Conservation (phyloP, 2,113 vertebrate species). For the Platycercus adscitus region DNA sequence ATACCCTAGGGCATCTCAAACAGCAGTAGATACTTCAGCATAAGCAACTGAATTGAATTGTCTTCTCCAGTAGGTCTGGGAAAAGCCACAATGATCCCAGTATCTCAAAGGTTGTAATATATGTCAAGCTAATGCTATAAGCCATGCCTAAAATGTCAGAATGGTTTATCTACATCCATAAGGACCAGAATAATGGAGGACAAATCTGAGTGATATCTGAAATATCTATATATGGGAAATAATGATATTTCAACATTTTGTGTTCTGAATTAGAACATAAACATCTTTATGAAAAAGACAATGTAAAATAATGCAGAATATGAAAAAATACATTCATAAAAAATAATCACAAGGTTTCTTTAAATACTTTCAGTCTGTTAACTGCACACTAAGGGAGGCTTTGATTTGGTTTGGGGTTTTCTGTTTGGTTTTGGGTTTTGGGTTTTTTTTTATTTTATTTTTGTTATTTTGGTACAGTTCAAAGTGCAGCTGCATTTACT, state of each 20-base stretch:
- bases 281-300: background rate
- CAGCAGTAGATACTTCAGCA: background rate
- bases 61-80: background rate
- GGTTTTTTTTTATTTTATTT: background rate
- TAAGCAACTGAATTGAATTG: background rate
- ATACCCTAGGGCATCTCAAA: background rate
- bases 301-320: background rate
- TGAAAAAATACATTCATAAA: background rate
- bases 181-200: background rate
- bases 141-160: background rate
- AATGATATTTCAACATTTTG: background rate
- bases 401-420: background rate
- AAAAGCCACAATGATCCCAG: background rate
- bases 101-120: background rate
- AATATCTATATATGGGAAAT: background rate
- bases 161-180: background rate
- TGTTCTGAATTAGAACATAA: background rate
- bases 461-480: background rate
- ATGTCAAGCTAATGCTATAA: background rate
- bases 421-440: background rate
- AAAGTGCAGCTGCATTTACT: background rate
- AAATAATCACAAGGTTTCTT: background rate
- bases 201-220: background rate
- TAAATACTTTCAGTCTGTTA: background rate
- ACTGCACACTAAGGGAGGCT: background rate